Base-by-base conservation (phyloP, 2,113 vertebrate species). In the Neolamprologus hecqui region DNA sequence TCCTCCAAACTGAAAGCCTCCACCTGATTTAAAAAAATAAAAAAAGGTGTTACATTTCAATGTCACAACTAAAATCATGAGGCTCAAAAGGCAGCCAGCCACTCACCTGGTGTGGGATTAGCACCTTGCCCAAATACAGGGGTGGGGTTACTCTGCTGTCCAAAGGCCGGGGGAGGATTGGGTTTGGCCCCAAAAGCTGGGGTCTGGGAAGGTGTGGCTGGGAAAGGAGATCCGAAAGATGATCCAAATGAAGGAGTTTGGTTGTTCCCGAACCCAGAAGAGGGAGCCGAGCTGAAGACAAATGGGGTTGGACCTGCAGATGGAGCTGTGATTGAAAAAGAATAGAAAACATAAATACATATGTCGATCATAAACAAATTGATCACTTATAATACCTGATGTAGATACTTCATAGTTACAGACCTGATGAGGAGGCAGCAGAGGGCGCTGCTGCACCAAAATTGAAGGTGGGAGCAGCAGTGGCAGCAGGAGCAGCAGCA, bases 1-100 rank as follows among this genome's bases (percentile, higher is more conserved):
- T 85, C 96, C 96, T 86, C 98, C 97, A 88, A 99, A 99, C 81
- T 97, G 98, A 95, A 98, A 99, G 23, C 96, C 94, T 40, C 96
- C 75, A 95, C 96, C 97, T 98, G 87, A 19, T 54, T 60, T 9
- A 1, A 9, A 28, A 28, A 55, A 13, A 4, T 3, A 7, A 7
- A 90, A 33, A 90, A 7, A 26, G 0, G 17, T 3, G 0, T 1
- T 26, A 81, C 23, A 51, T 53, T 82, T 28, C 40, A 26, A 84
- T 2, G 13, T 40, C 23, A 49, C 11, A 54, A 73, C 10, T 14
- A 11, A 55, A 83, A 14, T 73, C 1, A 26, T 26, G 7, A 73
- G 9, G n/a, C 35, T 14, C 10, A 14, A 35, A 28, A 23, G 19
- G 11, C 55, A 53, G 65, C 26, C 3, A 15, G 19, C 15, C 45